Percentiles rank a stretch among this genome's conserved stretches.
Evolutionary conservation across 2,113 vertebrate species (phyloP).

Genomic region (Crotalus viridis): DNA sequence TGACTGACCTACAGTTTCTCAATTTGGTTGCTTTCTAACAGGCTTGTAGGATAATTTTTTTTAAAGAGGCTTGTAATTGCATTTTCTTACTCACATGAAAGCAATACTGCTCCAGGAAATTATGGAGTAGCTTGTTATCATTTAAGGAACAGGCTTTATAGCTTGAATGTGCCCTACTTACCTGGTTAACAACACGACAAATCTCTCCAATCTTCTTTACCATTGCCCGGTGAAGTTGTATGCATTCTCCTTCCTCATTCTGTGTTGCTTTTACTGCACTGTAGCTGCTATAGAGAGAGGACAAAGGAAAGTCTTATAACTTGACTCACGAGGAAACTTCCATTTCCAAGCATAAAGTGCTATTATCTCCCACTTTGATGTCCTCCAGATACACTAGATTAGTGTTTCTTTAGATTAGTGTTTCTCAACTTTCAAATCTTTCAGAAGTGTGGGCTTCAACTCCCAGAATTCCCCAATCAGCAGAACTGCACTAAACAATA

Average conservation of each 20-base stretch:
- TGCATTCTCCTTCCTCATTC: constrained; percentile 75
- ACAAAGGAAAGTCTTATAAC: not conserved
- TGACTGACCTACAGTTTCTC: not conserved
- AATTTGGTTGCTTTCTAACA: not conserved
- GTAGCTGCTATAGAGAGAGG: constrained; percentile 46
- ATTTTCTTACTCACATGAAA: not conserved
- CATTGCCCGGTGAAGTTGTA: constrained; percentile 83
- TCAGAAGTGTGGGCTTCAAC: not conserved
- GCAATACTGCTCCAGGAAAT: not conserved
- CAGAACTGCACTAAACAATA: not conserved
- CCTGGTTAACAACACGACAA: constrained; percentile 95
- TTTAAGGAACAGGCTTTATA: not conserved
- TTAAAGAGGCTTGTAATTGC: not conserved
- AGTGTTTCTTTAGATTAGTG: not conserved
- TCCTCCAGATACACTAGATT: not conserved
- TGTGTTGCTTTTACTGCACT: constrained; percentile 61
- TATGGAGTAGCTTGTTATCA: not conserved
- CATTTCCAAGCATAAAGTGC: not conserved
- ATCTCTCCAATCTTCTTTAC: constrained; percentile 91
- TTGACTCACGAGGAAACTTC: not conserved
- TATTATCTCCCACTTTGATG: not conserved
- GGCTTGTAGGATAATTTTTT: not conserved
- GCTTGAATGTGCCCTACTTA: constrained; percentile 53
- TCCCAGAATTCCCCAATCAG: not conserved
- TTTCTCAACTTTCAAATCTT: not conserved